Evolutionary conservation across 2,888 invertebrate species (phyloP).

Genomic region (Agrypnus murinus): DNA sequence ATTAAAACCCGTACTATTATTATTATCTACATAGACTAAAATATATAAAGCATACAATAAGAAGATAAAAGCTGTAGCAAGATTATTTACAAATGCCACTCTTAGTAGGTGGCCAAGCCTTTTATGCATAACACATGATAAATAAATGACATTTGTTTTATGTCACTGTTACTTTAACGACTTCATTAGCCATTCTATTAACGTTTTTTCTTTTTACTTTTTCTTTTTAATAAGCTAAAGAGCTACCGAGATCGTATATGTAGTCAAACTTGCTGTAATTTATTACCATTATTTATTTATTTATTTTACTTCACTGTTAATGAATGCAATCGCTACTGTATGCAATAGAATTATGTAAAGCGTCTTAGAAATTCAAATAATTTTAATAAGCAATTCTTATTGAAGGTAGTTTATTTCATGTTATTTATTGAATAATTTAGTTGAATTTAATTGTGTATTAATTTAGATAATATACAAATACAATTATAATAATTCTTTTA

Average conservation of each 20-base stretch:
- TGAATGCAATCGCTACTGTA: not conserved
- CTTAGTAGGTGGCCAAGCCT: constrained; percentile 31
- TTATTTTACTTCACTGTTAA: not conserved
- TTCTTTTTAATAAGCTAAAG: not conserved
- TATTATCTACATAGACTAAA: not conserved
- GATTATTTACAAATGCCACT: constrained; percentile 19
- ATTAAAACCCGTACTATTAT: no score
- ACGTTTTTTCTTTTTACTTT: not conserved
- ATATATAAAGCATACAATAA: constrained; percentile 1
- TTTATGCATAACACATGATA: constrained; percentile 20
- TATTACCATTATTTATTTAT: constrained; percentile 10
- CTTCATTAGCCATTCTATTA: constrained; percentile 18
- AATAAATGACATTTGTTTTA: constrained; percentile 25
- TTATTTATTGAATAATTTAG: no score
- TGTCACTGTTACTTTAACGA: not conserved
- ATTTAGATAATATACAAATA: no score
- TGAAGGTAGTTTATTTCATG: no score
- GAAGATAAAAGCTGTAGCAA: constrained; percentile 11
- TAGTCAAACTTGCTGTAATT: constrained; percentile 3
- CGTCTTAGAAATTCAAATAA: not conserved
- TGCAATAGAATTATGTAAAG: not conserved
- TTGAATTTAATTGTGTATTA: no score
- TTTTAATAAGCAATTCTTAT: no score
- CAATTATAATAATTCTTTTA: no score
- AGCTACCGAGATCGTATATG: not conserved